These are phyloP conservation scores for Adela reaumurella DNA, from an alignment of 2,888 invertebrate genomes.

Conservation along the genomic window DNA sequence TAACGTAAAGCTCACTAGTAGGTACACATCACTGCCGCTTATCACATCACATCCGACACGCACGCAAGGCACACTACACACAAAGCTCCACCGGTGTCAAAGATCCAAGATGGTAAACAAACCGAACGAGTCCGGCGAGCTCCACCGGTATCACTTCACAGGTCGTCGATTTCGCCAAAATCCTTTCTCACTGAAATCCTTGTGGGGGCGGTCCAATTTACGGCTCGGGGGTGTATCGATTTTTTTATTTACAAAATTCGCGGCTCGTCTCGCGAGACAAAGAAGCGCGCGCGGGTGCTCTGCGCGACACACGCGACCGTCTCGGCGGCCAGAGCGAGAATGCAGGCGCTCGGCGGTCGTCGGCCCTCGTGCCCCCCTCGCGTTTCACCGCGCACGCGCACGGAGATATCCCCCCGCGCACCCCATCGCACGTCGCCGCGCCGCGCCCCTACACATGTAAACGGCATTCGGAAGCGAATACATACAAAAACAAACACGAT, in stretches of 20 bases:
- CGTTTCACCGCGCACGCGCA: constrained; percentile 23
- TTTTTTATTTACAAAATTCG: neutral
- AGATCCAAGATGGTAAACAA: neutral
- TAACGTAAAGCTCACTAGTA: neutral
- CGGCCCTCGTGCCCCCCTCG: constrained; percentile 6
- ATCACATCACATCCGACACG: no score
- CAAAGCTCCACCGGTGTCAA: neutral
- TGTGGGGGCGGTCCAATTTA: neutral
- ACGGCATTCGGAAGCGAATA: constrained; percentile 31
- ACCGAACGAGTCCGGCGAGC: neutral
- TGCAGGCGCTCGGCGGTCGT: constrained; percentile 19
- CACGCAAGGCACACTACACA: neutral
- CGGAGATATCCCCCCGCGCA: constrained; percentile 14
- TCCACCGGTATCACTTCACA: neutral
- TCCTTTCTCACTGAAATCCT: neutral
- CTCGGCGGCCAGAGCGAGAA: constrained; percentile 36
- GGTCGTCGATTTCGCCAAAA: neutral
- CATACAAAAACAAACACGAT: constrained; percentile 10
- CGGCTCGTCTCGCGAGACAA: constrained; percentile 22
- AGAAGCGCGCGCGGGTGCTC: constrained; percentile 19
- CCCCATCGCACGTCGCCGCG: neutral
- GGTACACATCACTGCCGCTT: neutral
- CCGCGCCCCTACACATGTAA: constrained; percentile 27
- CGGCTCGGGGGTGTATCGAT: neutral
- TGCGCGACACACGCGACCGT: constrained; percentile 19